phyloP scores from a whole-genome alignment of 2,113 vertebrate genomes.

The Aegotheles bennettii region DNA sequence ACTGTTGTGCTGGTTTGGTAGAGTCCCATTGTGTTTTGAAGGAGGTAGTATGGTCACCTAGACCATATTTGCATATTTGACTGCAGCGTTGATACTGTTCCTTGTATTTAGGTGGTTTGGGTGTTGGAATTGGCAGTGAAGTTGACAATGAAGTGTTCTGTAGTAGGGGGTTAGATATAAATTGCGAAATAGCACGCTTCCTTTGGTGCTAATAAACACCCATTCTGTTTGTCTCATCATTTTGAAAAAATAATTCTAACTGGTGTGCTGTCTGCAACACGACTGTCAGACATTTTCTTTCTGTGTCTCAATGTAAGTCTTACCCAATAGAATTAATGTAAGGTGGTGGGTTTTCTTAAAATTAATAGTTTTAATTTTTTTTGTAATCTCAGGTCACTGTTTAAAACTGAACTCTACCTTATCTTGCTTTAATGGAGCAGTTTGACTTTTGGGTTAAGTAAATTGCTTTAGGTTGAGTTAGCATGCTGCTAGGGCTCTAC shows the following conservation, averaged over 20 bases:
- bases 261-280: neutral
- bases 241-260: neutral
- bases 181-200: neutral
- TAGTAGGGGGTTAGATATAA: neutral
- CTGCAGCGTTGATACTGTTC: neutral
- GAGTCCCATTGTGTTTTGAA: neutral
- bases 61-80: neutral
- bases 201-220: neutral
- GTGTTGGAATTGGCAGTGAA: neutral
- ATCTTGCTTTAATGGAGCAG: neutral
- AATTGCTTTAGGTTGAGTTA: neutral
- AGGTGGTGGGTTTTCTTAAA: neutral
- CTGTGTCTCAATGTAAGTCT: neutral
- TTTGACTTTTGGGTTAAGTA: neutral
- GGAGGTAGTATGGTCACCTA: neutral
- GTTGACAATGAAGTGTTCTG: neutral
- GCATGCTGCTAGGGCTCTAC: neutral
- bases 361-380: neutral
- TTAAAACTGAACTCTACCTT: neutral
- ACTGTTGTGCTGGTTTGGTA: neutral
- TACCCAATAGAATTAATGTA: neutral
- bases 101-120: neutral
- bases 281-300: neutral
- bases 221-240: fast-evolving
- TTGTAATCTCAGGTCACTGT: neutral